phyloP scores from a whole-genome alignment of 2,888 invertebrate species.

The Taenaris catops region DNA sequence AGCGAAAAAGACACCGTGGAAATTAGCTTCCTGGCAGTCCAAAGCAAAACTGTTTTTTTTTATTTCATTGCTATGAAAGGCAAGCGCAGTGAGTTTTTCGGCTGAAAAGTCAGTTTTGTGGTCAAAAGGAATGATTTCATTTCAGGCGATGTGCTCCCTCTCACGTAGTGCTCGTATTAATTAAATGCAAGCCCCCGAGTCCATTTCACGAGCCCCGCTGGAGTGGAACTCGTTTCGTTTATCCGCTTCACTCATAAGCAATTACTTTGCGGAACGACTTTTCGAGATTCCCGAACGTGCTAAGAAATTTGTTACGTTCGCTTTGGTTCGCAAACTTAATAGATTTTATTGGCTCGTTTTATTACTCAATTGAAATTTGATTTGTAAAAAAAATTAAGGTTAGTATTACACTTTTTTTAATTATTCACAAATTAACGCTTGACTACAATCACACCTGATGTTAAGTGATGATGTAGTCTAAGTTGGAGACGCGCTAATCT shows the following conservation, averaged over 20 bases:
- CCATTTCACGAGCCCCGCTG: constrained; percentile 66
- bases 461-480: no score
- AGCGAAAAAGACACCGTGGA: constrained; percentile 13
- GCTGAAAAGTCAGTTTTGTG: constrained; percentile 48
- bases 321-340: constrained; percentile 3
- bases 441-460: no score
- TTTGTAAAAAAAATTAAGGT: no score
- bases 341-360: no score
- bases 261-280: constrained; percentile 72
- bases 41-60: constrained; percentile 11
- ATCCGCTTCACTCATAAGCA: constrained; percentile 76
- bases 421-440: no score
- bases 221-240: constrained; percentile 71
- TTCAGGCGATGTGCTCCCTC: constrained; percentile 56
- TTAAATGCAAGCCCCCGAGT: constrained; percentile 75
- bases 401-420: no score
- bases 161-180: constrained; percentile 71
- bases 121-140: constrained; percentile 66
- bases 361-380: no score
- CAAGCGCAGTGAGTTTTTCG: constrained; percentile 44
- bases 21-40: constrained; percentile 18
- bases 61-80: constrained; percentile 20
- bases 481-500: no score
- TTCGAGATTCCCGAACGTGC: constrained; percentile 56
- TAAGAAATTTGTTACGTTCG: constrained; percentile 56